Percentiles rank a stretch among this genome's conserved stretches.
These are phyloP conservation scores for Drepanosiphum platanoidis DNA, from an alignment of 2,888 invertebrate genomes.

Conservation along the genomic window DNA sequence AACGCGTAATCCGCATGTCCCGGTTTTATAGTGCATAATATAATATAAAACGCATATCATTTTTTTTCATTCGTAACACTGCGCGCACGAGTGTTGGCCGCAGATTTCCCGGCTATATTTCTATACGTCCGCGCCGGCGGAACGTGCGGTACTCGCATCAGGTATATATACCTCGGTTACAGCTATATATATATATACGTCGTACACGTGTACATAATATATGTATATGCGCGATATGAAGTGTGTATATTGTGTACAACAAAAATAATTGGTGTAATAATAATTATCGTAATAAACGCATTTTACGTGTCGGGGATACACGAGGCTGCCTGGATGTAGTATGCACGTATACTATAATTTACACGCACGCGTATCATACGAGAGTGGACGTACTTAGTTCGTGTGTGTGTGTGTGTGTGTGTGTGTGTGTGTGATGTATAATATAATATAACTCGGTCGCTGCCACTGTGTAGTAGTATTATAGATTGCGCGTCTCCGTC, in stretches of 20 bases:
- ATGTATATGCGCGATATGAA: not conserved
- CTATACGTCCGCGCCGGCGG: not conserved
- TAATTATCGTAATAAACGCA: conserved; percentile 22
- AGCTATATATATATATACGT: not conserved
- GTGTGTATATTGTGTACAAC: not conserved
- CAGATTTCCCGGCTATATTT: not conserved
- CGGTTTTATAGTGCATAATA: too few species aligned
- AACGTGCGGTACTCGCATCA: not conserved
- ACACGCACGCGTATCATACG: not conserved
- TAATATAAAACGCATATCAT: too few species aligned
- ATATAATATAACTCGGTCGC: too few species aligned
- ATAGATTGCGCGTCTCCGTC: not conserved
- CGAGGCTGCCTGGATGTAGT: not conserved
- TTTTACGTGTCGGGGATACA: too few species aligned
- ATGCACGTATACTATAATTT: not conserved
- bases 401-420: not conserved
- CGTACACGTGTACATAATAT: not conserved
- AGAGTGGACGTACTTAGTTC: not conserved
- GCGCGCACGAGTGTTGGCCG: not conserved
- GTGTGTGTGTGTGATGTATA: not conserved
- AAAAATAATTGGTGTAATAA: conserved; percentile 23
- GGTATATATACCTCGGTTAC: too few species aligned
- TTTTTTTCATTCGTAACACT: not conserved
- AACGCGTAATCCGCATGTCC: too few species aligned
- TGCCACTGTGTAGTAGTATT: not conserved